Evolutionary conservation across 2,888 invertebrate species (phyloP).

Genomic region (Plagiodera versicolora): DNA sequence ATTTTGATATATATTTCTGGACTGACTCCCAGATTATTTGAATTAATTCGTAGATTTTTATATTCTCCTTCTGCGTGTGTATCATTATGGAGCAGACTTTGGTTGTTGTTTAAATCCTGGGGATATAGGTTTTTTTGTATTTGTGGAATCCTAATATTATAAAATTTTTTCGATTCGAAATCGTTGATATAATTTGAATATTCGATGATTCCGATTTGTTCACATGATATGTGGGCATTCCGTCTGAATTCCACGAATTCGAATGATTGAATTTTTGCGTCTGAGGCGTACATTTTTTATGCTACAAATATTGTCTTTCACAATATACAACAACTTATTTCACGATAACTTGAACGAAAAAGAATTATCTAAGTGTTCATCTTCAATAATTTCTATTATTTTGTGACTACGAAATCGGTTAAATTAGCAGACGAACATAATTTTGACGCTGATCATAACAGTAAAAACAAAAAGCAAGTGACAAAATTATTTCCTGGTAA

Average conservation of each 20-base stretch:
- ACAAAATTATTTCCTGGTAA: too few relatives aligned
- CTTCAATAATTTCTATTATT: too few relatives aligned
- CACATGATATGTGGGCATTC: conserved; percentile 5
- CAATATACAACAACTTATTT: too few relatives aligned
- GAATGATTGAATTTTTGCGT: background rate
- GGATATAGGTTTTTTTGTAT: conserved; percentile 23
- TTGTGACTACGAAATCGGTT: too few relatives aligned
- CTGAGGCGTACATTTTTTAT: too few relatives aligned
- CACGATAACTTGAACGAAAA: too few relatives aligned
- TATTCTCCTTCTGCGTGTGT: conserved; percentile 31
- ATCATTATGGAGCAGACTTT: conserved; percentile 26
- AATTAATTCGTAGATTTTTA: conserved; percentile 44
- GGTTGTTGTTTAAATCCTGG: conserved; percentile 20
- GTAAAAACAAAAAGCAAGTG: too few relatives aligned
- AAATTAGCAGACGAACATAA: too few relatives aligned
- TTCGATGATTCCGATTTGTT: conserved; percentile 13
- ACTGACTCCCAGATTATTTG: conserved; percentile 44
- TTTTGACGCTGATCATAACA: too few relatives aligned
- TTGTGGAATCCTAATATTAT: conserved; percentile 16
- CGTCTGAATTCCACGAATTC: background rate
- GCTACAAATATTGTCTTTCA: too few relatives aligned
- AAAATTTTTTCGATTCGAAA: conserved; percentile 6
- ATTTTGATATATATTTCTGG: conserved; percentile 44
- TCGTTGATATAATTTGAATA: conserved; percentile 21
- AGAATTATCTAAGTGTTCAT: too few relatives aligned